Conservation (phyloP, 37 sponge, comb jelly and placozoan genomes). For the Haliclona indistincta region DNA sequence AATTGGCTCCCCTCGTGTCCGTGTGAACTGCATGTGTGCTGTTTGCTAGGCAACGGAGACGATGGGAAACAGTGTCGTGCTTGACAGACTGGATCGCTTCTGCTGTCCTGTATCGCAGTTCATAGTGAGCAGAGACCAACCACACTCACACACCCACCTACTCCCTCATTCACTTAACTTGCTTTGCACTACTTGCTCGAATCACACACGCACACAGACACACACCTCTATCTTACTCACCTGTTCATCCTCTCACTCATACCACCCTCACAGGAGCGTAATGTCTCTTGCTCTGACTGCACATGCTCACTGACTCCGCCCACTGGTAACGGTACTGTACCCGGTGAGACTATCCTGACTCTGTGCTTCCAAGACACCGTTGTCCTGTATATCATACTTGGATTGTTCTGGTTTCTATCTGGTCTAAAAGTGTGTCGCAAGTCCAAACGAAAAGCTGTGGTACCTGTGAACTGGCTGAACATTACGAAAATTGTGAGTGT, state of each 20-base stretch:
- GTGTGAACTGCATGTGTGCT: neutral
- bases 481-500: constrained; percentile 53
- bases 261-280: no score
- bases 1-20: neutral
- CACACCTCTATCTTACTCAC: no score
- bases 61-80: constrained; percentile 1
- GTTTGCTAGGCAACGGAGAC: neutral
- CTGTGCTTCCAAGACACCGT: constrained; percentile 82
- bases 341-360: constrained; percentile 58
- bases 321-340: constrained; percentile 2
- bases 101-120: constrained; percentile 49
- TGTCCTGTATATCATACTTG: constrained; percentile 39
- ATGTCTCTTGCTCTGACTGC: no score
- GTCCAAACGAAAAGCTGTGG: constrained; percentile 7
- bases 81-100: constrained; percentile 44
- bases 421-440: constrained; percentile 18
- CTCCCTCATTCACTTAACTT: no score
- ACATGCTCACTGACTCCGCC: no score
- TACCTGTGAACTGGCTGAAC: constrained; percentile 50
- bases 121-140: constrained; percentile 46
- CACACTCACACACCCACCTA: neutral
- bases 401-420: constrained; percentile 54
- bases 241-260: no score
- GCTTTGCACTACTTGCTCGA: no score
- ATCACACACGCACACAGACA: no score